phyloP scores from a whole-genome alignment of 2,888 invertebrate genomes.

The Odontocolon sp. region DNA sequence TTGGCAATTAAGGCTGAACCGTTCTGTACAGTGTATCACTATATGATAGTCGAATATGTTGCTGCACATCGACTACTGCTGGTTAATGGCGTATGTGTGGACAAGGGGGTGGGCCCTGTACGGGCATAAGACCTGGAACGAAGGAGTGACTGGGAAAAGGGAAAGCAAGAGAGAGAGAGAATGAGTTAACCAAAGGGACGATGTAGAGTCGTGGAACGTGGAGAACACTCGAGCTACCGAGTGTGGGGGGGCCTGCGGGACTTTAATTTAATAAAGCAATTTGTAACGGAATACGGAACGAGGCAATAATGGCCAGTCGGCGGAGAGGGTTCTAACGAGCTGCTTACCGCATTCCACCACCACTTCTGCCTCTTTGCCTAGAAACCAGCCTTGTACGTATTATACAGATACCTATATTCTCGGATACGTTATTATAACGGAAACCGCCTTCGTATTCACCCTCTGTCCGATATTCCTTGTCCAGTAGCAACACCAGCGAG shows the following conservation, averaged over 20 bases:
- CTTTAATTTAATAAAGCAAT: slow-evolving; percentile 81
- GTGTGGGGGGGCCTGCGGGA: slow-evolving; percentile 75
- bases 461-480: slow-evolving; percentile 49
- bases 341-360: slow-evolving; percentile 79
- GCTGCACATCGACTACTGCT: slow-evolving; percentile 34
- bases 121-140: slow-evolving; percentile 5
- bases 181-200: slow-evolving; percentile 47
- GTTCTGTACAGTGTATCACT: slow-evolving; percentile 11
- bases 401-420: slow-evolving; percentile 39
- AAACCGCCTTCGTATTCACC: slow-evolving; percentile 31
- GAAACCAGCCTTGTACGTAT: slow-evolving; percentile 49
- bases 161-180: slow-evolving; percentile 45
- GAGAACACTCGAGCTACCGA: slow-evolving; percentile 56
- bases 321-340: slow-evolving; percentile 80
- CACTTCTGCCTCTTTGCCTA: slow-evolving; percentile 50
- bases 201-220: slow-evolving; percentile 43
- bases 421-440: slow-evolving; percentile 51
- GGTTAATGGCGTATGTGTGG: slow-evolving; percentile 55
- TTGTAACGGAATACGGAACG: slow-evolving; percentile 81
- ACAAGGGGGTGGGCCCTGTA: slow-evolving; percentile 33
- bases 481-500: slow-evolving; percentile 39
- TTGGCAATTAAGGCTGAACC: slow-evolving; percentile 60
- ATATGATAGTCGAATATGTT: slow-evolving; percentile 8
- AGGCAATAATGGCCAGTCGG: slow-evolving; percentile 81
- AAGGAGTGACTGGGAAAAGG: slow-evolving; percentile 12